phyloP scores from a whole-genome alignment of 2,113 vertebrate species.

The Podarcis muralis region DNA sequence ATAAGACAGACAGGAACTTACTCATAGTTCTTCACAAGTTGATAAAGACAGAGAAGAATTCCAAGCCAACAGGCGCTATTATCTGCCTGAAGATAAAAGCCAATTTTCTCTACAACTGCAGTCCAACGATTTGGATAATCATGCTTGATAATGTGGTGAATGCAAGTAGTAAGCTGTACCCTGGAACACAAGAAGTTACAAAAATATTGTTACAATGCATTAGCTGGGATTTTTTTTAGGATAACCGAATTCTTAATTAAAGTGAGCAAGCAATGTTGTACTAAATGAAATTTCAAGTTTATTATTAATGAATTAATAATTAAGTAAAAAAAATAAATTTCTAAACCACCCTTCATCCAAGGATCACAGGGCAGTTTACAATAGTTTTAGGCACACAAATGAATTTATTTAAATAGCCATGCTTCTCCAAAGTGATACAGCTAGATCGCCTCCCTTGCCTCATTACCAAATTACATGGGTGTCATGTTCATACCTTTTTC shows the following conservation, averaged over 20 bases:
- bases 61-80: constrained; percentile 95
- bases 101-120: constrained; percentile 96
- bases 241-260: not conserved
- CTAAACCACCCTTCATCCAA: no score
- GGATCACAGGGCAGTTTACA: no score
- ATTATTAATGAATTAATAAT: no score
- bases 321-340: no score
- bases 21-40: constrained; percentile 99
- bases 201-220: constrained; percentile 3
- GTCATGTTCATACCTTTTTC: not conserved
- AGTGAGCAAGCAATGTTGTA: not conserved
- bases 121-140: constrained; percentile 98
- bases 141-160: constrained; percentile 98
- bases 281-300: not conserved
- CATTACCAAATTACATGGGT: not conserved
- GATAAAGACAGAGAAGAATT: constrained; percentile 97
- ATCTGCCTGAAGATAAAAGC: constrained; percentile 96
- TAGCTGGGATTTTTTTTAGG: not conserved
- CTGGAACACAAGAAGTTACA: constrained; percentile 77
- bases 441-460: not conserved
- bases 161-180: constrained; percentile 98
- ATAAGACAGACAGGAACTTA: constrained; percentile 71
- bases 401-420: not conserved
- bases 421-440: not conserved
- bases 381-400: not conserved